phyloP scores from a whole-genome alignment of 2,888 invertebrate genomes.

The Metopia argyrocephala region DNA sequence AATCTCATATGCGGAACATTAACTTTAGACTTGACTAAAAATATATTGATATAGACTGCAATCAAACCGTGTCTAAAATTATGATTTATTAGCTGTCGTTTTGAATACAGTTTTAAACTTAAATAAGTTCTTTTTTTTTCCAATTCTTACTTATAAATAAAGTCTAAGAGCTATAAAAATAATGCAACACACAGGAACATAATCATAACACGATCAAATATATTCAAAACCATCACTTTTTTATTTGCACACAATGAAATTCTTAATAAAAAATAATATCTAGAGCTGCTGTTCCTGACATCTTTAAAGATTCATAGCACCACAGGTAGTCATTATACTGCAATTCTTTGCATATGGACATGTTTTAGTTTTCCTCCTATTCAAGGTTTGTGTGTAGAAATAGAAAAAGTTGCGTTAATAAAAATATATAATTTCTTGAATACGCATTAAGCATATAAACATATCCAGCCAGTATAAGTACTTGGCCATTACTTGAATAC shows the following conservation, averaged over 20 bases:
- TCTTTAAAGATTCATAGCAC: conserved; percentile 39
- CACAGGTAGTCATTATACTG: conserved; percentile 60
- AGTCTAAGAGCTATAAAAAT: conserved; percentile 14
- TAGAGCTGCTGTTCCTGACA: conserved; percentile 27
- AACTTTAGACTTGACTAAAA: too few relatives aligned
- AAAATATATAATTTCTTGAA: conserved; percentile 61
- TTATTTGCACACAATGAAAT: conserved; percentile 28
- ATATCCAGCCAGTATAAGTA: neutral
- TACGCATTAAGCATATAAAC: conserved; percentile 53
- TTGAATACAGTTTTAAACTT: conserved; percentile 49
- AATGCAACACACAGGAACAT: neutral
- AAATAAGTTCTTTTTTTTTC: conserved; percentile 33
- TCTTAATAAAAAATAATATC: conserved; percentile 42
- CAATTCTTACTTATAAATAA: conserved; percentile 15
- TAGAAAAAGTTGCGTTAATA: conserved; percentile 43
- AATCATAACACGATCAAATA: conserved; percentile 62
- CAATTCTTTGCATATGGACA: conserved; percentile 3
- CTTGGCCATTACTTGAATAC: neutral
- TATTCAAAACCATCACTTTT: conserved; percentile 49
- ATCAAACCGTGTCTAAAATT: conserved; percentile 56
- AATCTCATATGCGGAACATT: too few relatives aligned
- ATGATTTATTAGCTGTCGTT: conserved; percentile 63
- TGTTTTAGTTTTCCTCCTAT: neutral
- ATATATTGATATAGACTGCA: neutral
- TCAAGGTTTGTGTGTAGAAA: neutral